Conservation (phyloP, 2,797 vertebrate species). For the Fratercula arctica region DNA sequence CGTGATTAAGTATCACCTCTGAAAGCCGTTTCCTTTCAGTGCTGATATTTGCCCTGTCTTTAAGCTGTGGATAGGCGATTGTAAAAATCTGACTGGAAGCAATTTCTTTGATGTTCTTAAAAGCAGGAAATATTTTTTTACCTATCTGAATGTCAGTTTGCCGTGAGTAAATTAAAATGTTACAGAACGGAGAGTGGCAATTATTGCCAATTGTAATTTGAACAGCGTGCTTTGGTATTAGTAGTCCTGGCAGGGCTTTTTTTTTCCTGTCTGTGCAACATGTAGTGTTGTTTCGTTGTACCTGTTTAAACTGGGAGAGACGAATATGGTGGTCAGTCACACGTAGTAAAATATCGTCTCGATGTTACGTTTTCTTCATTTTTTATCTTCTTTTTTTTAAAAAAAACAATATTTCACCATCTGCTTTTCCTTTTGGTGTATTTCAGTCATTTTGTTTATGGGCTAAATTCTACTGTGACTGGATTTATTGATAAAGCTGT, state of each 20-base stretch:
- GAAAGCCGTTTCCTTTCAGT: not conserved
- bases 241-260: not conserved
- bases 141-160: constrained; percentile 23
- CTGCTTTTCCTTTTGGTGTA: not conserved
- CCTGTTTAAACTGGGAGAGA: not conserved
- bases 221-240: not conserved
- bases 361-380: not conserved
- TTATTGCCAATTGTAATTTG: constrained; percentile 9
- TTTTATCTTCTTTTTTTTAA: not conserved
- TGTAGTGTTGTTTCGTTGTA: not conserved
- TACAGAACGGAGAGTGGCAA: not conserved
- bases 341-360: not conserved
- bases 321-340: not conserved
- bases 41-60: not conserved
- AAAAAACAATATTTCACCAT: not conserved
- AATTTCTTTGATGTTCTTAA: constrained; percentile 1
- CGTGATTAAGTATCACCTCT: not conserved
- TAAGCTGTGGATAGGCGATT: not conserved
- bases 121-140: constrained; percentile 26
- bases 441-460: not conserved
- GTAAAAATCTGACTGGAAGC: not conserved
- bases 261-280: not conserved
- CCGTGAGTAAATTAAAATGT: constrained; percentile 38
- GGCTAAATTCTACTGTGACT: not conserved
- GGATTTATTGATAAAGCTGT: not conserved